Evolutionary conservation across 2,888 invertebrate genomes (phyloP).

Genomic region (Hipparchia sbordonii): DNA sequence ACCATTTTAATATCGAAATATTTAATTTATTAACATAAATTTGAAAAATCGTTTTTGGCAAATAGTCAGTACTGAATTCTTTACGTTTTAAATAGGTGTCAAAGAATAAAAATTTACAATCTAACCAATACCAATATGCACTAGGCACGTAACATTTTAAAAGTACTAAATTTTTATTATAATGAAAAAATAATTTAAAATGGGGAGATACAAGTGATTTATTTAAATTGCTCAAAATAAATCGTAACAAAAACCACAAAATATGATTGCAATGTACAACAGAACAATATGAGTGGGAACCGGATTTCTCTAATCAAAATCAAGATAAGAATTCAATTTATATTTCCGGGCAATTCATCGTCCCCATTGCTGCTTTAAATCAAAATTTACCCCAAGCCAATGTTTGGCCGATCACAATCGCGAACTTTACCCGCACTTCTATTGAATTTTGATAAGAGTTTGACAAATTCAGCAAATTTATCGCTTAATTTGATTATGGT

Average conservation of each 20-base stretch:
- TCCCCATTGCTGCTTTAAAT: conserved; percentile 71
- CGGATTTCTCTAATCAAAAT: conserved; percentile 53
- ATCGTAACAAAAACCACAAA: conserved; percentile 19
- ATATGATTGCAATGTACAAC: conserved; percentile 25
- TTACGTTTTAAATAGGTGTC: too few relatives aligned
- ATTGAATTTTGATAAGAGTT: conserved; percentile 63
- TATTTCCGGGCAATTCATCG: conserved; percentile 59
- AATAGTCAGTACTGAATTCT: too few relatives aligned
- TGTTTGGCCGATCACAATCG: conserved; percentile 54
- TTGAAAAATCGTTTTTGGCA: too few relatives aligned
- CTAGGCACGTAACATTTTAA: too few relatives aligned
- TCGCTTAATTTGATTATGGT: conserved; percentile 34
- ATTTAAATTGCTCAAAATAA: not conserved
- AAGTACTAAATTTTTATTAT: too few relatives aligned
- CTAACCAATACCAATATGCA: too few relatives aligned
- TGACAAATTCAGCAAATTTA: conserved; percentile 53
- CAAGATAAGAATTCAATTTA: conserved; percentile 73
- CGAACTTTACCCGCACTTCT: conserved; percentile 51
- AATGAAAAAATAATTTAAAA: not conserved
- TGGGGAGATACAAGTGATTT: not conserved
- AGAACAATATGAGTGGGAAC: conserved; percentile 40
- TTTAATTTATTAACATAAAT: too few relatives aligned
- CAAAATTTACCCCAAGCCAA: conserved; percentile 60
- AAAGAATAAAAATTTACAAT: too few relatives aligned
- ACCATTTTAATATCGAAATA: too few relatives aligned